A percentile compares a stretch with the other conserved stretches of the same genome.
phyloP scores from a whole-genome alignment of 2,888 invertebrate genomes.

The Pterostichus niger region DNA sequence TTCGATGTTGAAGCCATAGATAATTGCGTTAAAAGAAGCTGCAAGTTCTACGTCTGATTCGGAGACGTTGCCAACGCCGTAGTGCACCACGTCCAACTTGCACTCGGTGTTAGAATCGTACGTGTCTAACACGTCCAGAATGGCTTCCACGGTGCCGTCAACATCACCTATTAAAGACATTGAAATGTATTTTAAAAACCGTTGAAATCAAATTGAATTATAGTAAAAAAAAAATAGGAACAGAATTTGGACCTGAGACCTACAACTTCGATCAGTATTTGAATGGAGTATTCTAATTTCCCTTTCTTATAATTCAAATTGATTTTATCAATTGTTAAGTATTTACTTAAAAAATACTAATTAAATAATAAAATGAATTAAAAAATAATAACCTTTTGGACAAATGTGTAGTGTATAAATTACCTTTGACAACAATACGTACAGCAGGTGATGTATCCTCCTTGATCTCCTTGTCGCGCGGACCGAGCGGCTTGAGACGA shows the following conservation, averaged over 20 bases:
- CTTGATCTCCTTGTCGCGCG: constrained; percentile 80
- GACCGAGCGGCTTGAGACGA: constrained; percentile 80
- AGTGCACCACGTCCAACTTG: constrained; percentile 90
- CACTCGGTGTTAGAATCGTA: constrained; percentile 88
- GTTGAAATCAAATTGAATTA: too few species aligned
- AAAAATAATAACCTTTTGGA: too few species aligned
- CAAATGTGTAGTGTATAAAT: too few species aligned
- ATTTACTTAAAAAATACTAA: too few species aligned
- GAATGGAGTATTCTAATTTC: too few species aligned
- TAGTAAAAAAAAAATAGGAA: too few species aligned
- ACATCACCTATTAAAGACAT: constrained; percentile 86
- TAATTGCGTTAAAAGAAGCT: constrained; percentile 85
- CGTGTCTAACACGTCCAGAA: constrained; percentile 92
- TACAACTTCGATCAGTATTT: too few species aligned
- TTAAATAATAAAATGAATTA: too few species aligned
- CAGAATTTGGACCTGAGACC: too few species aligned
- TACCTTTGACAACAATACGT: constrained; percentile 84
- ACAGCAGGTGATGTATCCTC: constrained; percentile 77
- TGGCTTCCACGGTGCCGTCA: constrained; percentile 97
- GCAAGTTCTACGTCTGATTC: constrained; percentile 92
- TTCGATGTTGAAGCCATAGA: constrained; percentile 94
- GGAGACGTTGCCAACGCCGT: constrained; percentile 92
- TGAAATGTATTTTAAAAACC: too few species aligned
- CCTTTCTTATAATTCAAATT: too few species aligned
- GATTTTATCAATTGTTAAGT: too few species aligned